These are phyloP conservation scores for Hylaeus anthracinus DNA, from an alignment of 1,140 invertebrate species.

Conservation along the genomic window DNA sequence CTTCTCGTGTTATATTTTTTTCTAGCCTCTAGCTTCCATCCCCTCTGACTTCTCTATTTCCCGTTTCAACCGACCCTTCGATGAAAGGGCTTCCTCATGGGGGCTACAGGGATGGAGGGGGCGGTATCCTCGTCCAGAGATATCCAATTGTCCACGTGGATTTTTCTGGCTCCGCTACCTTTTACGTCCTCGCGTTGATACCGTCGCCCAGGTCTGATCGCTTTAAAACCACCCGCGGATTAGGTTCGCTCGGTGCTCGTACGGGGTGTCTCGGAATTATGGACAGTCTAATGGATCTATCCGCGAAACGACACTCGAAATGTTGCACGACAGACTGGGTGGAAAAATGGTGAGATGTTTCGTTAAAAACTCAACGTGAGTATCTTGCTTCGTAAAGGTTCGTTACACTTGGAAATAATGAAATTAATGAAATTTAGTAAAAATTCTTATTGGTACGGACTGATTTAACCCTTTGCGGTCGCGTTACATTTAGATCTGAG, in stretches of 20 bases:
- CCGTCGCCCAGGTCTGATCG: conserved; percentile 9
- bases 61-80: conserved; percentile 8
- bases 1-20: not conserved
- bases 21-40: no score
- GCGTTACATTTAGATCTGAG: no score
- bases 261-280: not conserved
- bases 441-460: no score
- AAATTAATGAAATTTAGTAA: no score
- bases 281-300: not conserved
- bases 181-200: not conserved
- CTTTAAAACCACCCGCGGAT: conserved; percentile 20
- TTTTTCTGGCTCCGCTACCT: not conserved
- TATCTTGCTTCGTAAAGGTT: no score
- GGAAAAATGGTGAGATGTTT: no score
- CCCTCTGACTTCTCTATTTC: not conserved
- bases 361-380: no score
- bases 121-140: not conserved
- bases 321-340: no score
- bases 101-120: not conserved
- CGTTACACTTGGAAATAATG: no score
- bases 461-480: no score
- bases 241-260: not conserved
- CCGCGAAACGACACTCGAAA: not conserved
- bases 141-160: conserved; percentile 38
- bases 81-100: not conserved